Conservation (phyloP, 2,113 vertebrate species). For the Gambusia holbrooki region DNA sequence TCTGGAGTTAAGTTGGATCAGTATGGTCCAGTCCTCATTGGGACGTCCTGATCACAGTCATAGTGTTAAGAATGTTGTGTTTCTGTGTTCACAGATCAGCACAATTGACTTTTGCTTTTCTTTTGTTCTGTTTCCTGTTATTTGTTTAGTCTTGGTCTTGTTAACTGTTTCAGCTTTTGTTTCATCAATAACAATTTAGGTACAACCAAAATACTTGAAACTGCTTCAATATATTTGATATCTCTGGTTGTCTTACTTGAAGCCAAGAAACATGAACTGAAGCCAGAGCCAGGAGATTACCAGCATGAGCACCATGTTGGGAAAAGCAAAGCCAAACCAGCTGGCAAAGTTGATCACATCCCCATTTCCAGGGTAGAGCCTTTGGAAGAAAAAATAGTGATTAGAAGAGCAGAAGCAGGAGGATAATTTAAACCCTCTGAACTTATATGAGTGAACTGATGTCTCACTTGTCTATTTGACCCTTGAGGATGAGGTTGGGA, state of each 20-base stretch:
- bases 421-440: background rate
- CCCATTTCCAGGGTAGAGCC: slow-evolving; percentile 77
- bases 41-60: background rate
- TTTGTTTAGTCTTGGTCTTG: background rate
- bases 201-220: background rate
- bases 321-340: slow-evolving; percentile 93
- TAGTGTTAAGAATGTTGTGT: no score
- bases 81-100: no score
- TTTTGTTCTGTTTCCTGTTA: no score
- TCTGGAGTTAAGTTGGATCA: no score
- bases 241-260: slow-evolving; percentile 83
- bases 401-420: background rate
- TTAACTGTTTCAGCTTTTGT: background rate
- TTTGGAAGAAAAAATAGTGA: slow-evolving; percentile 54
- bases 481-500: slow-evolving; percentile 92
- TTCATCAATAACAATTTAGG: background rate
- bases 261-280: slow-evolving; percentile 86
- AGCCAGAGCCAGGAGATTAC: slow-evolving; percentile 87
- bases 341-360: slow-evolving; percentile 90
- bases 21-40: no score
- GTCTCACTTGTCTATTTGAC: slow-evolving; percentile 88
- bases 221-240: background rate
- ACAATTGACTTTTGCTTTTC: no score
- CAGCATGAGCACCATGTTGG: slow-evolving; percentile 85
- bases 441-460: background rate